phyloP scores from a whole-genome alignment of 2,888 invertebrate species.

The Rapana venosa region DNA sequence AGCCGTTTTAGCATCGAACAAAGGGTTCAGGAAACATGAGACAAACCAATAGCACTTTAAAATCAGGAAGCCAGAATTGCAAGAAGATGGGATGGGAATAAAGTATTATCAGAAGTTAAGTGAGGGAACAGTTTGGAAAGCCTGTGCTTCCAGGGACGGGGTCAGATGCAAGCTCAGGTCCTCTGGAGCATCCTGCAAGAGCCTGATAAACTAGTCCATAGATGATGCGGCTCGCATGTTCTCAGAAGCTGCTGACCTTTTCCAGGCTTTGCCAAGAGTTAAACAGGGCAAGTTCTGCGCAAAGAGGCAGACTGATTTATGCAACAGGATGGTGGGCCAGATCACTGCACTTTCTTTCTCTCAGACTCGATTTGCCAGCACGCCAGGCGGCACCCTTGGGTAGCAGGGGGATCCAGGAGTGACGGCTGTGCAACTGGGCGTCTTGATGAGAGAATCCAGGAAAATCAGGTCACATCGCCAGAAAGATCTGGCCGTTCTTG shows the following conservation, averaged over 20 bases:
- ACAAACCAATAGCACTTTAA: not conserved
- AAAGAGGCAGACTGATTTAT: conserved; percentile 39
- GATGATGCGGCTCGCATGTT: conserved; percentile 4
- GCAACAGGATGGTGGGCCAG: conserved; percentile 6
- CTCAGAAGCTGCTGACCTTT: conserved; percentile 40
- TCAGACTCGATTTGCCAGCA: not conserved
- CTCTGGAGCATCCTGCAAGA: conserved; percentile 39
- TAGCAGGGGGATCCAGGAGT: conserved; percentile 2
- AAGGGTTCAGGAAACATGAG: not conserved
- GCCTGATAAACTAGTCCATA: conserved; percentile 33
- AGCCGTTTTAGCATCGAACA: not conserved
- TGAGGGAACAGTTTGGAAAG: conserved; percentile 50
- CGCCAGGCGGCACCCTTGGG: not conserved
- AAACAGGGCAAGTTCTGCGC: conserved; percentile 16
- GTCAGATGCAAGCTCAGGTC: conserved; percentile 50
- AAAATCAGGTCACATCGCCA: conserved; percentile 51
- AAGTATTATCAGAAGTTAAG: no score
- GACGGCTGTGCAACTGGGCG: conserved; percentile 8
- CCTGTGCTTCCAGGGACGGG: conserved; percentile 53
- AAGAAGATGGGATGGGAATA: conserved; percentile 14
- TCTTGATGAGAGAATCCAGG: conserved; percentile 35
- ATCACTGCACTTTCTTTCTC: not conserved
- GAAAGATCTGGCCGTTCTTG: conserved; percentile 44
- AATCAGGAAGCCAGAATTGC: not conserved
- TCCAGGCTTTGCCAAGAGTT: not conserved